These are phyloP conservation scores for Mormyrus proboscirostris DNA, from an alignment of 2,797 vertebrate species.

Conservation along the genomic window DNA sequence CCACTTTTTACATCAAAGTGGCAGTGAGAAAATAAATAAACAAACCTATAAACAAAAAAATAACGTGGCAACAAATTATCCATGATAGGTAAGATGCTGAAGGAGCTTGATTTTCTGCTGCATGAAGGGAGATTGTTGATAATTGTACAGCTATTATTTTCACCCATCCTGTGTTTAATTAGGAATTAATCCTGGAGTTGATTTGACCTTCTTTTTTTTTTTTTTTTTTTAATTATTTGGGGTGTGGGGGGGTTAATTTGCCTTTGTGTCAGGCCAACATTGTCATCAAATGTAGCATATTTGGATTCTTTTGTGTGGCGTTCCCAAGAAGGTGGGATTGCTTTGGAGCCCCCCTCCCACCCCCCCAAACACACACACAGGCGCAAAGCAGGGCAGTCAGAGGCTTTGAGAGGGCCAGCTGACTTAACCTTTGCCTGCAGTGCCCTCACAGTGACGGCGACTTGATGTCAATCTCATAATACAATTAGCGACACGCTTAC, in stretches of 20 bases:
- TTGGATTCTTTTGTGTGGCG: conserved; percentile 46
- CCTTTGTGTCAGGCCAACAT: conserved; percentile 34
- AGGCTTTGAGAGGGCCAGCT: conserved; percentile 81
- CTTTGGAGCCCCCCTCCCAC: conserved; percentile 47
- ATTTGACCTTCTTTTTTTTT: conserved; percentile 23
- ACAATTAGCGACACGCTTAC: conserved; percentile 85
- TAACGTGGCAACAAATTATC: not conserved
- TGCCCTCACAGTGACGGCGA: conserved; percentile 76
- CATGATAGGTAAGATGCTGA: not conserved
- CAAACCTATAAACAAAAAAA: not conserved
- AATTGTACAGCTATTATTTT: conserved; percentile 9
- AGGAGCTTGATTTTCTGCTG: not conserved
- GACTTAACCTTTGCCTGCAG: conserved; percentile 91
- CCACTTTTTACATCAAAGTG: not conserved
- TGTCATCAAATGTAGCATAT: conserved; percentile 37
- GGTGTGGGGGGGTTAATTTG: not conserved
- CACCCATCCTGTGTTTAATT: conserved; percentile 14
- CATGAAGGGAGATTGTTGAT: not conserved
- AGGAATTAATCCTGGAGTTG: conserved; percentile 20
- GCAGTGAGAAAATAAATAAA: not conserved
- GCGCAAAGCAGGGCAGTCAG: conserved; percentile 65
- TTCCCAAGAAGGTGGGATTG: conserved; percentile 51
- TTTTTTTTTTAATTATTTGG: conserved; percentile 13
- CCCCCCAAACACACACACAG: conserved; percentile 32
- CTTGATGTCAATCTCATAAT: conserved; percentile 88